Percentiles rank a stretch among this genome's conserved stretches.
phyloP scores from a whole-genome alignment of 2,888 invertebrate species.

The Eugnorisma glareosa region DNA sequence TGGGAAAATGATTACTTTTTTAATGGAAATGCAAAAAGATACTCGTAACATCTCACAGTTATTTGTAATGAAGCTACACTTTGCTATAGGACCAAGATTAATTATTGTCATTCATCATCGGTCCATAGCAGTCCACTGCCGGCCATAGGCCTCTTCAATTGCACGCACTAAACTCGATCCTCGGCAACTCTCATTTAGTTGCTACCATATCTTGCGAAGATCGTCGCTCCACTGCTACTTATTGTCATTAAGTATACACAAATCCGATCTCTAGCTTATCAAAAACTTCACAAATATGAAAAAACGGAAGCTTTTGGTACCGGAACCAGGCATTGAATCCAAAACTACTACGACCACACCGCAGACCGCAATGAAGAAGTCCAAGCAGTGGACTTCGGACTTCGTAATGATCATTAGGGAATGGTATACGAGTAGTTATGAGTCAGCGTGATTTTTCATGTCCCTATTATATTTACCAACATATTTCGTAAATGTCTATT shows the following conservation, averaged over 20 bases:
- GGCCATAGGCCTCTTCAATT: too few species aligned
- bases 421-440: slow-evolving; percentile 29
- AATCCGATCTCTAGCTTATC: too few species aligned
- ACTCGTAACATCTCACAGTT: neutral
- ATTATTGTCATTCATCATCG: neutral
- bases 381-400: slow-evolving; percentile 15
- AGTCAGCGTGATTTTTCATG: slow-evolving; percentile 52
- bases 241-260: neutral
- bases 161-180: too few species aligned
- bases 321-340: neutral
- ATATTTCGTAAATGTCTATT: neutral
- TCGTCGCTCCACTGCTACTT: too few species aligned
- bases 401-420: slow-evolving; percentile 47
- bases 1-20: slow-evolving; percentile 4
- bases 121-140: too few species aligned
- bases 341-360: neutral
- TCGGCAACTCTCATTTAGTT: too few species aligned
- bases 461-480: slow-evolving; percentile 10
- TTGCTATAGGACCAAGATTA: neutral
- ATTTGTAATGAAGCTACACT: neutral
- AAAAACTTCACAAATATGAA: neutral
- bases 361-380: neutral
- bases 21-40: neutral
- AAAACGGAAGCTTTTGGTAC: neutral
- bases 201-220: too few species aligned